A percentile compares a stretch with the other conserved stretches of the same genome.
These are phyloP conservation scores for Paraplagusia blochii DNA, from an alignment of 2,113 vertebrate species.

Conservation along the genomic window DNA sequence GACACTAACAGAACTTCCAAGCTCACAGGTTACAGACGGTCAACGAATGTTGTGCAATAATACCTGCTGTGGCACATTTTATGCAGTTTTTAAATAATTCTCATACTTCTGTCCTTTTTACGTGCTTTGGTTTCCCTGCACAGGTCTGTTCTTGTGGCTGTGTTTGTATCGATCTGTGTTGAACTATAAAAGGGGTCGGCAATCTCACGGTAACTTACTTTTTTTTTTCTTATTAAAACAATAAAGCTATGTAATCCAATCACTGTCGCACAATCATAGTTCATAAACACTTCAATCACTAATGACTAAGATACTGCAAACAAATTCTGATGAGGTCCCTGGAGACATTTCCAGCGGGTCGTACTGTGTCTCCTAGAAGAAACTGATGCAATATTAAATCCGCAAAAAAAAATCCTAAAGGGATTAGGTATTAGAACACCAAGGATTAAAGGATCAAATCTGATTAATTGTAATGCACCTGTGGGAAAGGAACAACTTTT, in stretches of 20 bases:
- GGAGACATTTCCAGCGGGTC: background rate
- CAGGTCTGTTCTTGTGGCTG: too few species aligned
- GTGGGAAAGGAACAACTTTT: conserved; percentile 1
- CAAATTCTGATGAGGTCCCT: background rate
- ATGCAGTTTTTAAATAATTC: too few species aligned
- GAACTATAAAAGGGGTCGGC: too few species aligned
- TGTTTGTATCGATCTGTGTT: too few species aligned
- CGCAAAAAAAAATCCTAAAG: background rate
- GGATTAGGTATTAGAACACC: conserved; percentile 6
- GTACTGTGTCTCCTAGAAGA: background rate
- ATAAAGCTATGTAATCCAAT: background rate
- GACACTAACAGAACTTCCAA: too few species aligned
- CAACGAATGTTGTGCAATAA: too few species aligned
- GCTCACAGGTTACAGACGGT: too few species aligned
- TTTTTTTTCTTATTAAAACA: background rate
- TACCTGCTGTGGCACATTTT: too few species aligned
- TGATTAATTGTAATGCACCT: conserved; percentile 19
- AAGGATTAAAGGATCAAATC: conserved; percentile 10
- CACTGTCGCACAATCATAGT: background rate
- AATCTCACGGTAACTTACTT: too few species aligned
- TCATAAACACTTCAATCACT: background rate
- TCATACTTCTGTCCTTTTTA: too few species aligned
- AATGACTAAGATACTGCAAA: too few species aligned
- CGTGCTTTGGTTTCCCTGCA: too few species aligned
- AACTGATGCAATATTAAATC: conserved; percentile 33